phyloP scores from a whole-genome alignment of 1,140 invertebrate species.

The Diorhabda sublineata region DNA sequence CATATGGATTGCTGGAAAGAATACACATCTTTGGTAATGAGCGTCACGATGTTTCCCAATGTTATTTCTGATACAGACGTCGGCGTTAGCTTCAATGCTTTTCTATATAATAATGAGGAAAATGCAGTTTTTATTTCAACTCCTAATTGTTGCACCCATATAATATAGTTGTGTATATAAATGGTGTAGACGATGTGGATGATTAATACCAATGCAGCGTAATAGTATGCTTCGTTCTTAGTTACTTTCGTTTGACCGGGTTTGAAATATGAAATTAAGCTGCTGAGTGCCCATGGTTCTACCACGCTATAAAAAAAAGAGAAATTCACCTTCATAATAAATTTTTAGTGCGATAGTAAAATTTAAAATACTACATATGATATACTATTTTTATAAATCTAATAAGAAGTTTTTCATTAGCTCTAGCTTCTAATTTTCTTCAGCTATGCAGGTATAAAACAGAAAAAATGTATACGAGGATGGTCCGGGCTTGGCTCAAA shows the following conservation, averaged over 20 bases:
- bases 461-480: too few species aligned
- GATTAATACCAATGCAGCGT: conserved; percentile 19
- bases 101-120: conserved; percentile 77
- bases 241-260: conserved; percentile 24
- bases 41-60: conserved; percentile 84
- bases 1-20: conserved; percentile 62
- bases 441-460: too few species aligned
- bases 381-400: too few species aligned
- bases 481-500: too few species aligned
- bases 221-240: conserved; percentile 25
- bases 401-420: too few species aligned
- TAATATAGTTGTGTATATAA: conserved; percentile 68
- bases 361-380: too few species aligned
- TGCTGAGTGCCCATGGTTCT: conserved; percentile 24
- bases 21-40: conserved; percentile 85
- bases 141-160: conserved; percentile 65
- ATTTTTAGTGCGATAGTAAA: too few species aligned
- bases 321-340: too few species aligned
- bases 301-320: conserved; percentile 19
- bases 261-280: conserved; percentile 29
- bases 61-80: conserved; percentile 74
- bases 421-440: too few species aligned
- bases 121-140: conserved; percentile 77
- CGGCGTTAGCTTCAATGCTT: conserved; percentile 65
- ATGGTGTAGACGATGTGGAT: conserved; percentile 24